Evolutionary conservation across 2,888 invertebrate genomes (phyloP).

Genomic region (Caradrina kadenii): DNA sequence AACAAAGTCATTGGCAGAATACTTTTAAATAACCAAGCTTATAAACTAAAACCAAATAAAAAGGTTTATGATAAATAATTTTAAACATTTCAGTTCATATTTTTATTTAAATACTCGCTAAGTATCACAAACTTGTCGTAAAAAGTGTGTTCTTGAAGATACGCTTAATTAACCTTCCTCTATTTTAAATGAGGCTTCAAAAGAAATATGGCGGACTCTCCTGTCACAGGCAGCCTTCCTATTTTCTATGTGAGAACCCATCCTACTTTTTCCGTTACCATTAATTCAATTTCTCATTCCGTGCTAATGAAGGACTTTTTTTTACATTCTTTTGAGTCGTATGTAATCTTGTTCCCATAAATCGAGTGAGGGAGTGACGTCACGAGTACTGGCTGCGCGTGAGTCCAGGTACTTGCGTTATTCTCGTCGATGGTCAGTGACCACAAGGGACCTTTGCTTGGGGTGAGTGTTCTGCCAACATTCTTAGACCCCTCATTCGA

Average conservation of each 20-base stretch:
- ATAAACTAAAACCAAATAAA: constrained; percentile 18
- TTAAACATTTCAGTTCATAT: constrained; percentile 9
- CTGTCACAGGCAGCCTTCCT: constrained; percentile 22
- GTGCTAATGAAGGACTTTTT: constrained; percentile 49
- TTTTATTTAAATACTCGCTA: constrained; percentile 23
- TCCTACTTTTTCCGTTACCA: constrained; percentile 34
- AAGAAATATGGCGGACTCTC: constrained; percentile 33
- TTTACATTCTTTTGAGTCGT: constrained; percentile 52
- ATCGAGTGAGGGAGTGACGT: constrained; percentile 78
- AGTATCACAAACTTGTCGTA: constrained; percentile 19
- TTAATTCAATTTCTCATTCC: constrained; percentile 50
- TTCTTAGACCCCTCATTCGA: constrained; percentile 66
- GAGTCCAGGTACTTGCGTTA: constrained; percentile 84
- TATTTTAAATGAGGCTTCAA: constrained; percentile 37
- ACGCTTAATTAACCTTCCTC: constrained; percentile 43
- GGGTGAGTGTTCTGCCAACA: constrained; percentile 87
- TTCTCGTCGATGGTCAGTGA: constrained; percentile 89
- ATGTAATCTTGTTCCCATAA: constrained; percentile 68
- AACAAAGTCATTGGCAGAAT: neutral
- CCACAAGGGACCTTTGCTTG: constrained; percentile 87
- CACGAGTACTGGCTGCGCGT: constrained; percentile 74
- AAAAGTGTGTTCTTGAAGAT: constrained; percentile 24
- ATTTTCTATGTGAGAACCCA: constrained; percentile 43
- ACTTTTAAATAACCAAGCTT: neutral
- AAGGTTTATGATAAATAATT: constrained; percentile 1